Evolutionary conservation across 1,140 invertebrate genomes (phyloP).

Genomic region (Gonatopus flavifemur): DNA sequence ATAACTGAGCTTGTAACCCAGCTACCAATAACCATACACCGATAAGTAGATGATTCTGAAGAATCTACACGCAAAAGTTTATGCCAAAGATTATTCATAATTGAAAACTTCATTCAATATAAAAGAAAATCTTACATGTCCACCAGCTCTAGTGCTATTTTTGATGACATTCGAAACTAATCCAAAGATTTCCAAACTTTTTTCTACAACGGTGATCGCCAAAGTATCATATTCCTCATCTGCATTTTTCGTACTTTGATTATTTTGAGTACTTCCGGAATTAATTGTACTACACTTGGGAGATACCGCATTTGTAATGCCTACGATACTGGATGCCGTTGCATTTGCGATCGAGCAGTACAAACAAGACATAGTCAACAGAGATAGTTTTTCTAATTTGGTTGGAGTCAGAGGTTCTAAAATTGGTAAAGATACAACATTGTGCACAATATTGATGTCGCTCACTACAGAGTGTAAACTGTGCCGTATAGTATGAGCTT

Average conservation of each 20-base stretch:
- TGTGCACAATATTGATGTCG: slow-evolving; percentile 81
- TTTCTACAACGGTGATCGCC: slow-evolving; percentile 71
- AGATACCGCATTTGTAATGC: slow-evolving; percentile 65
- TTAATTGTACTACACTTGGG: slow-evolving; percentile 61
- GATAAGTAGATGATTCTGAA: slow-evolving; percentile 86
- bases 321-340: slow-evolving; percentile 68
- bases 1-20: slow-evolving; percentile 76
- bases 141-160: slow-evolving; percentile 82
- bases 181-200: slow-evolving; percentile 79
- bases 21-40: slow-evolving; percentile 84
- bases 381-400: slow-evolving; percentile 77
- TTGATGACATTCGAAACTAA: slow-evolving; percentile 78
- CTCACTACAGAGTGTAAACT: slow-evolving; percentile 77
- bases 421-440: slow-evolving; percentile 81
- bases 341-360: slow-evolving; percentile 75
- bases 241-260: slow-evolving; percentile 58
- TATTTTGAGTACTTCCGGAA: slow-evolving; percentile 41
- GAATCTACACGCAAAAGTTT: too few species aligned
- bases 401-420: slow-evolving; percentile 82
- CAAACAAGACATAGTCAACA: slow-evolving; percentile 77
- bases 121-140: slow-evolving; percentile 68
- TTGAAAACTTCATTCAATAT: neutral
- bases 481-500: slow-evolving; percentile 71
- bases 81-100: too few species aligned
- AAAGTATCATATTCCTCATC: slow-evolving; percentile 72